Percentiles rank a stretch among this genome's conserved stretches.
phyloP scores from a whole-genome alignment of 2,888 invertebrate genomes.

The Chloroclysta siterata region DNA sequence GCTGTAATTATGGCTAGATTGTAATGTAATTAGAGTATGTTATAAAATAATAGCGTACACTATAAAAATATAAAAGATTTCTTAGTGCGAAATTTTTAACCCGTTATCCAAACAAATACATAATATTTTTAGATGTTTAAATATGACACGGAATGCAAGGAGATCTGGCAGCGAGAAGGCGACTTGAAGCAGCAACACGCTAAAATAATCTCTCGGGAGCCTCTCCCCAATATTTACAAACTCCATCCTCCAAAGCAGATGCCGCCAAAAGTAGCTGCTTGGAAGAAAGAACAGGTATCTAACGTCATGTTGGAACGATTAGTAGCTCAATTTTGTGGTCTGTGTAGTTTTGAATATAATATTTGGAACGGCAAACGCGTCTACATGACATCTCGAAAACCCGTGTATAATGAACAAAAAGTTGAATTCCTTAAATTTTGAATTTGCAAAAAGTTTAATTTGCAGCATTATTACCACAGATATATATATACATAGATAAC shows the following conservation, averaged over 20 bases:
- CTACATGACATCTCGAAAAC: no score
- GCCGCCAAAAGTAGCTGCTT: neutral
- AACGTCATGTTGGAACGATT: neutral
- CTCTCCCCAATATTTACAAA: constrained; percentile 57
- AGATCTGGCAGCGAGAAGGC: constrained; percentile 50
- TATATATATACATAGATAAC: no score
- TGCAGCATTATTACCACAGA: no score
- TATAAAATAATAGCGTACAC: no score
- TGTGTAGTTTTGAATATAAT: neutral
- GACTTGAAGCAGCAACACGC: constrained; percentile 59
- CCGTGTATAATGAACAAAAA: no score
- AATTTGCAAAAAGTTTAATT: no score
- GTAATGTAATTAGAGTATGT: no score
- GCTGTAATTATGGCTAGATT: no score
- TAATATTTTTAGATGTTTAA: constrained; percentile 44
- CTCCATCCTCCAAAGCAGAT: constrained; percentile 38
- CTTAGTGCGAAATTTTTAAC: no score
- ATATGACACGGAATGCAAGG: constrained; percentile 46
- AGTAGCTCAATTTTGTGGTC: neutral
- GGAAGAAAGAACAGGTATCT: constrained; percentile 19
- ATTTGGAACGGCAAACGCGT: neutral
- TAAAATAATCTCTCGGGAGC: constrained; percentile 48
- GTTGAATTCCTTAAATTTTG: no score
- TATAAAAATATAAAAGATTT: no score
- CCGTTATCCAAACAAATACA: no score